Evolutionary conservation across 1,140 invertebrate genomes (phyloP), one percentile per base, ranked within the genome.

Genomic region (Nomia melanderi): DNA sequence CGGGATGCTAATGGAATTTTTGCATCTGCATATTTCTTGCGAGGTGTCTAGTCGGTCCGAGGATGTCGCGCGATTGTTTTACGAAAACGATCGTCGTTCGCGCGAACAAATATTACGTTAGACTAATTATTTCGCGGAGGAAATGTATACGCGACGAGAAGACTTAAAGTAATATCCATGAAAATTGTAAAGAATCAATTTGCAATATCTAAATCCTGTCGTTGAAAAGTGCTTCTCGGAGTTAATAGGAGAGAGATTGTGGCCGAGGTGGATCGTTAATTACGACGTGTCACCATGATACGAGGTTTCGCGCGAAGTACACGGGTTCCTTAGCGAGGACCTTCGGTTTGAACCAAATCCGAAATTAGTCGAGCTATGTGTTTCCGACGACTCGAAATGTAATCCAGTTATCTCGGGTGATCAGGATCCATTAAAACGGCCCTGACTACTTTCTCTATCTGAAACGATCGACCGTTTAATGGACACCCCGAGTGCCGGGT

Each of bases 391-490:
- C 64, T 71, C 80, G 80, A 69, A 77, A 80, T 57, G 64, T 84
- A 83, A 84, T 83, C 78, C 77, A 73, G 82, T 84, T 84, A 83
- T 84, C 81, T 67, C 72, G 77, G 67, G 39, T 71, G 82, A 84
- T 84, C 82, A 41, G 82, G 69, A 53, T 70, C 82, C 82, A 80
- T 84, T 83, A 84, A 84, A 83, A 84, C 73, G 67, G 70, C 62
- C 79, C 67, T 64, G 78, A 79, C 73, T 77, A 72, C 82, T 84
- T 84, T 84, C 82, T 83, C 81, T 84, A 83, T 84, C 81, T 83
- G 77, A 72, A 84, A 79, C 71, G 81, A 83, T 84, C 82, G 78
- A 65, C 53, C 82, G 78, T 82, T 83, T 83, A 83, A 80, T 83
- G 81, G 82, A 79, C 81, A 77, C 73, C 63, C 77, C 72, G 65